Evolutionary conservation across 2,888 invertebrate genomes (phyloP).

Genomic region (Ctenicera cuprea): DNA sequence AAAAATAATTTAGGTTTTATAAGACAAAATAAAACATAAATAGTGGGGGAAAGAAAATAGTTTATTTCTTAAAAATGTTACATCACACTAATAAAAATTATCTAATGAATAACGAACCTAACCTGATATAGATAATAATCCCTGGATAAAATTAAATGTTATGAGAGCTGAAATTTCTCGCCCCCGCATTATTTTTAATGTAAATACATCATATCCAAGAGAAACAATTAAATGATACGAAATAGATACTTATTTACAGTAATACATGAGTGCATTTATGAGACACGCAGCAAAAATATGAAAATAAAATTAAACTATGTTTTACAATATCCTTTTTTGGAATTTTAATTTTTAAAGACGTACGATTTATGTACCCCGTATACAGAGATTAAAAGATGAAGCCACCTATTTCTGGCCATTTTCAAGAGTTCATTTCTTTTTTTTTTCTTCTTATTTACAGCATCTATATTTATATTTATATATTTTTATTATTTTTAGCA

Average conservation of each 20-base stretch:
- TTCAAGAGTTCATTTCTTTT: not conserved
- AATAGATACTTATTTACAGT: constrained; percentile 28
- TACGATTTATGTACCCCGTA: constrained; percentile 24
- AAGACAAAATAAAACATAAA: no score
- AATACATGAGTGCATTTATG: not conserved
- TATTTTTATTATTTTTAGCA: not conserved
- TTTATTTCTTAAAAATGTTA: constrained; percentile 29
- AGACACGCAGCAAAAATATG: constrained; percentile 24
- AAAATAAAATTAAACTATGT: constrained; percentile 23
- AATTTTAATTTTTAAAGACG: not conserved
- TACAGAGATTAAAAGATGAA: not conserved
- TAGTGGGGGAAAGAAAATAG: constrained; percentile 22
- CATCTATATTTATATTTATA: not conserved
- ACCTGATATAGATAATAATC: constrained; percentile 4
- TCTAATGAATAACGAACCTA: not conserved
- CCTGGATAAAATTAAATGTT: constrained; percentile 1
- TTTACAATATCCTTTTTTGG: constrained; percentile 16
- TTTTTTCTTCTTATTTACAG: not conserved
- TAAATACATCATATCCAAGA: constrained; percentile 32
- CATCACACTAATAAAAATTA: constrained; percentile 17
- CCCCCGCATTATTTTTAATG: constrained; percentile 20
- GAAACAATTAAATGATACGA: constrained; percentile 26
- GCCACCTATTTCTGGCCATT: constrained; percentile 7
- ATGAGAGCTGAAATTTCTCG: constrained; percentile 23
- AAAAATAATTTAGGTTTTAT: no score